phyloP scores from a whole-genome alignment of 2,888 invertebrate genomes.

The Hypselothyrea guttata region DNA sequence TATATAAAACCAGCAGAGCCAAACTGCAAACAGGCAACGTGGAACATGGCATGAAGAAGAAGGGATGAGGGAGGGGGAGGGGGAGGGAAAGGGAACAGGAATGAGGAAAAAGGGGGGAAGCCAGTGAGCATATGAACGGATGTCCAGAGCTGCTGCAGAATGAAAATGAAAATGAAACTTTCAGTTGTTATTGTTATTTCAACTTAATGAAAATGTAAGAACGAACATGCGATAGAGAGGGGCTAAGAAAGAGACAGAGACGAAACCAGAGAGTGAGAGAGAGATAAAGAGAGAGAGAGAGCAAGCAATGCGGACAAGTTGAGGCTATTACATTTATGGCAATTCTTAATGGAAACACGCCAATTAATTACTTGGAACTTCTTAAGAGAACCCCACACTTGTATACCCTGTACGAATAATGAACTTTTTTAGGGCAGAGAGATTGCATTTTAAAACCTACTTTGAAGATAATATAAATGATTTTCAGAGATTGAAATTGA shows the following conservation, averaged over 20 bases:
- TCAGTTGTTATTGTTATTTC: slow-evolving; percentile 69
- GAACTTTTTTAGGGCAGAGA: too few species aligned
- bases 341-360: not conserved
- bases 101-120: too few species aligned
- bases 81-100: too few species aligned
- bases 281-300: not conserved
- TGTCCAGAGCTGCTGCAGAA: slow-evolving; percentile 30
- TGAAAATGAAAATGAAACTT: slow-evolving; percentile 51
- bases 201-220: slow-evolving; percentile 73
- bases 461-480: too few species aligned
- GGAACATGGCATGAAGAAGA: too few species aligned
- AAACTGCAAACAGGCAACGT: not conserved
- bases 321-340: slow-evolving; percentile 2
- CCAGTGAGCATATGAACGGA: slow-evolving; percentile 5
- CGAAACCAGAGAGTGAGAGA: too few species aligned
- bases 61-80: too few species aligned
- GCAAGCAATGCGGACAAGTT: not conserved
- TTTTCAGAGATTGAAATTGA: too few species aligned
- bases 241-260: not conserved
- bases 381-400: too few species aligned
- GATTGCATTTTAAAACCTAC: too few species aligned
- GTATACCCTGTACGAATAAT: too few species aligned
- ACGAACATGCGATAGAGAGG: slow-evolving; percentile 9
- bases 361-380: not conserved
- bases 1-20: slow-evolving; percentile 21